Evolutionary conservation across 2,888 invertebrate genomes (phyloP).

Genomic region (Apomyelois bistriatella): DNA sequence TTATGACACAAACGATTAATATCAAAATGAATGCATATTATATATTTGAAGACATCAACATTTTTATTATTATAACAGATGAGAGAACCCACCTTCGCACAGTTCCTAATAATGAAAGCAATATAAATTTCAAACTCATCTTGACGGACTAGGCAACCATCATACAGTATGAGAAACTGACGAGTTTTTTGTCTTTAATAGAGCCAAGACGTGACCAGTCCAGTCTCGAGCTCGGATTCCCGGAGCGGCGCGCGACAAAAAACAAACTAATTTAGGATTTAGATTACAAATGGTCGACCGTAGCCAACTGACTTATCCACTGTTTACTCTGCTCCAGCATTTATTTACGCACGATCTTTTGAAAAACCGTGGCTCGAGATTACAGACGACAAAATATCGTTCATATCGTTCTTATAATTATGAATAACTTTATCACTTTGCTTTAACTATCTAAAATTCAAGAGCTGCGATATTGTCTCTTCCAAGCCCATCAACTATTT

Average conservation of each 20-base stretch:
- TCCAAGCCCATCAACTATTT: too few species aligned
- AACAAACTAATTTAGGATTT: conserved; percentile 72
- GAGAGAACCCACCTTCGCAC: too few species aligned
- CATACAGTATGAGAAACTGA: conserved; percentile 7
- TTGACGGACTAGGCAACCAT: background rate
- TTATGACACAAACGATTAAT: too few species aligned
- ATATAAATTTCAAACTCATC: conserved; percentile 6
- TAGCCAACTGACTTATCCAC: conserved; percentile 54
- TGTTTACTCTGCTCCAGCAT: conserved; percentile 63
- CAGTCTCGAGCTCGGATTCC: conserved; percentile 31
- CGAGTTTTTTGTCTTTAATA: conserved; percentile 11
- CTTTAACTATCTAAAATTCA: too few species aligned
- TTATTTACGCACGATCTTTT: conserved; percentile 71
- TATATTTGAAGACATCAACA: too few species aligned
- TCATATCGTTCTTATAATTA: conserved; percentile 10
- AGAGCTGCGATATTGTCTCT: too few species aligned
- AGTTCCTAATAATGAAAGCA: background rate
- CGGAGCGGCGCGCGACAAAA: conserved; percentile 54
- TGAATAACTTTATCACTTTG: conserved; percentile 21
- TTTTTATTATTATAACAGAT: too few species aligned
- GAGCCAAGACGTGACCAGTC: conserved; percentile 50
- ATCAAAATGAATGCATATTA: too few species aligned
- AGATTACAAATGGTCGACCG: conserved; percentile 56
- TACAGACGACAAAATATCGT: conserved; percentile 13
- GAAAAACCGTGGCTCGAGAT: conserved; percentile 41